phyloP scores from a whole-genome alignment of 2,888 invertebrate genomes.

The Cheilosia soror region DNA sequence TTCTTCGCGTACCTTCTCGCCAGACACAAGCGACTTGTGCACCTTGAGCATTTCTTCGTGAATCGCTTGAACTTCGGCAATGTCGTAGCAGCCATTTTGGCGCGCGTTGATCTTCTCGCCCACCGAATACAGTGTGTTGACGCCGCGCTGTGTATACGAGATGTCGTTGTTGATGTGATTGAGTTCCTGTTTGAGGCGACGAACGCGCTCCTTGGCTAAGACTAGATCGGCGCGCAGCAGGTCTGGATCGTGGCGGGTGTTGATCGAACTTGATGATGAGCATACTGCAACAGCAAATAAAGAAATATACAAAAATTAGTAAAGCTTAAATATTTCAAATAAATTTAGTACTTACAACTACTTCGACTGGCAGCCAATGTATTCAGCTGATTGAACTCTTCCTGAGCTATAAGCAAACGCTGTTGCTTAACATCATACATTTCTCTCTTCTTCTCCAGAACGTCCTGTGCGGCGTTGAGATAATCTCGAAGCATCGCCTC shows the following conservation, averaged over 20 bases:
- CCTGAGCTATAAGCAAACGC: constrained; percentile 95
- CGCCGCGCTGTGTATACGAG: constrained; percentile 95
- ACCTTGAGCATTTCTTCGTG: constrained; percentile 96
- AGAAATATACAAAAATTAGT: background rate
- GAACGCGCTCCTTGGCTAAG: constrained; percentile 94
- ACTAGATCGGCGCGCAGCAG: constrained; percentile 95
- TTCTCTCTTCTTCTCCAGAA: constrained; percentile 98
- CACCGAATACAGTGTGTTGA: constrained; percentile 92
- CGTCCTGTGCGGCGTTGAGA: constrained; percentile 97
- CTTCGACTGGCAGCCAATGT: constrained; percentile 95
- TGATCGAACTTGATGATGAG: constrained; percentile 93
- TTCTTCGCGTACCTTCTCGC: constrained; percentile 96
- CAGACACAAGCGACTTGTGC: constrained; percentile 94
- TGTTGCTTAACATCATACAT: constrained; percentile 98
- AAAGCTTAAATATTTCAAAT: constrained; percentile 83
- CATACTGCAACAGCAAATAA: constrained; percentile 87
- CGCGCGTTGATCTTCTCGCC: constrained; percentile 91
- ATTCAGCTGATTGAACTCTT: constrained; percentile 97
- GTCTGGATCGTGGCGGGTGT: constrained; percentile 97
- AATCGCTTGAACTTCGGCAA: constrained; percentile 97
- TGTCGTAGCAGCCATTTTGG: constrained; percentile 94
- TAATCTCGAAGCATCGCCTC: constrained; percentile 99
- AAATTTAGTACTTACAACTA: constrained; percentile 89
- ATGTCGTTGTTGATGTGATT: constrained; percentile 96
- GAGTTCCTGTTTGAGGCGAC: constrained; percentile 94